Conservation (phyloP, 2,888 invertebrate species). For the Stenotaenia linearis region DNA sequence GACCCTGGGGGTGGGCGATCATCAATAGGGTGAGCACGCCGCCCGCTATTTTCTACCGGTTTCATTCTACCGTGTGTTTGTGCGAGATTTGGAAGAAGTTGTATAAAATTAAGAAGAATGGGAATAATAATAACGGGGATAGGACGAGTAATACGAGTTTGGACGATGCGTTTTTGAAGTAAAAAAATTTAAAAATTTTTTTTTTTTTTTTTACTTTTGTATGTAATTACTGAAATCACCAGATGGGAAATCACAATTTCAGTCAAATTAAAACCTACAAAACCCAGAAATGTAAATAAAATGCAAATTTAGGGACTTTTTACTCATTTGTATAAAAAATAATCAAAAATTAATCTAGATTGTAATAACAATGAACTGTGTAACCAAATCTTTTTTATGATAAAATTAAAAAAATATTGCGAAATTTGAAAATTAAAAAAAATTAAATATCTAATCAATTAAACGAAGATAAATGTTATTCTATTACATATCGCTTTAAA, state of each 20-base stretch:
- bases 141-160: conserved; percentile 1
- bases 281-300: too few relatives aligned
- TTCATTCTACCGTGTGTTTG: conserved; percentile 89
- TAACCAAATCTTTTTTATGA: too few relatives aligned
- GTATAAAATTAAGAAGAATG: conserved; percentile 58
- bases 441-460: not conserved
- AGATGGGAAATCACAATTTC: too few relatives aligned
- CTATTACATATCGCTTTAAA: too few relatives aligned
- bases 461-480: not conserved
- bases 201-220: not conserved
- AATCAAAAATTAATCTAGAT: too few relatives aligned
- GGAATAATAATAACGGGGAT: not conserved
- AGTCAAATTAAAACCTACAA: too few relatives aligned
- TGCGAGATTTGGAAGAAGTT: conserved; percentile 96
- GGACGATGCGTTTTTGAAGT: not conserved
- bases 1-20: conserved; percentile 93
- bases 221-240: too few relatives aligned
- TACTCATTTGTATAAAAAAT: too few relatives aligned
- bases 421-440: not conserved
- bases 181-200: too few relatives aligned
- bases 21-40: conserved; percentile 93
- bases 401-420: too few relatives aligned
- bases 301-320: too few relatives aligned
- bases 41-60: conserved; percentile 85
- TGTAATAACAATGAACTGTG: too few relatives aligned